Base-by-base conservation (phyloP, 2,113 vertebrate genomes). In the Aviceda subcristata region DNA sequence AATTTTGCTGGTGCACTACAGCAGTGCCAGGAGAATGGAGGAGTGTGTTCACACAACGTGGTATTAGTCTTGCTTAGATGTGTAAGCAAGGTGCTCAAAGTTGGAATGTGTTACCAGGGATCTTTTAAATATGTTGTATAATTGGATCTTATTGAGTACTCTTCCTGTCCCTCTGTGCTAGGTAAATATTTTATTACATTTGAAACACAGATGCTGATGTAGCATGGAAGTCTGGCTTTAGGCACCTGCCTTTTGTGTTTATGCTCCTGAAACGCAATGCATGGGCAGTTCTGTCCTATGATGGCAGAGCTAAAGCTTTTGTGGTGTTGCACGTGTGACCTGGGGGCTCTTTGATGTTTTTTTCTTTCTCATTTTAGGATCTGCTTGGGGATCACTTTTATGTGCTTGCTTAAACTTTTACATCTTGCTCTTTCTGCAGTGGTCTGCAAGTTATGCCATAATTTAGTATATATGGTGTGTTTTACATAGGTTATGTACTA, bases 141-240 rank as follows among this genome's bases (percentile, higher is more conserved):
- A 79, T 90, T 93, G 71, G 62, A 45, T 62, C 34, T 88, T 80
- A 92, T 38, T 90, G 92, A 91, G 93, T 79, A 12, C 18, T 69
- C 32, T 91, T 76, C 24, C 30, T 15, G 21, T n/a, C 12, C 36
- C 20, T 73, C 36, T 82, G 62, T 75, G 51, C 34, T 87, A 36
- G 62, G 68, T 72, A 90, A 93, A 56, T 75, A 78, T 55, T 85
- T 78, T 50, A 59, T 67, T 87, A 34, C 15, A 16, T 53, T 63
- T 94, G 78, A 34, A 76, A 18, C 1, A 17, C n/a, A 72, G 64
- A 24, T 63, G 22, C 8, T 72, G 68, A 71, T 1, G 3, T 38
- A 8, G 41, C 10, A 5, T 55, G 46, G 11, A 11, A 1, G 3
- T 51, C 29, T 1, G 21, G 32, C 50, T 78, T 72, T 43, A 75